phyloP scores from a whole-genome alignment of 2,797 vertebrate genomes.

The Hybognathus amarus region DNA sequence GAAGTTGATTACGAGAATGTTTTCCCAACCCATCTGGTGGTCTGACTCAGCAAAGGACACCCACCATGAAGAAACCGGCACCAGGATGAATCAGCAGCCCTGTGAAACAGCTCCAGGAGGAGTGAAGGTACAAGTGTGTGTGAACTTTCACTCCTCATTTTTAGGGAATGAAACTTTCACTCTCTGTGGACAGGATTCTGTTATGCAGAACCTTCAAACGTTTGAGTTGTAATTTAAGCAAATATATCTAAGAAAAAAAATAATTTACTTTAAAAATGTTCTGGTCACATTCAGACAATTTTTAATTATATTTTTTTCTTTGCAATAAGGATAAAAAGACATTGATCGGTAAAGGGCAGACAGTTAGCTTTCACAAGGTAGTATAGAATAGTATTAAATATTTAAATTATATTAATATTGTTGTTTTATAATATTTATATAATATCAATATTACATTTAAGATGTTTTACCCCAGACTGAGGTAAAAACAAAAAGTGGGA shows the following conservation, averaged over 20 bases:
- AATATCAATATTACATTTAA: slow-evolving; percentile 46
- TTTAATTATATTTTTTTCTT: background rate
- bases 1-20: slow-evolving; percentile 67
- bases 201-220: background rate
- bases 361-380: background rate
- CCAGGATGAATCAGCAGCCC: slow-evolving; percentile 72
- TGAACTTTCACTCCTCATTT: slow-evolving; percentile 73
- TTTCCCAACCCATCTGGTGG: slow-evolving; percentile 66
- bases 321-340: background rate
- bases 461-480: slow-evolving; percentile 57
- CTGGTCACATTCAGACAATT: background rate
- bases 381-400: too few relatives aligned
- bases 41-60: slow-evolving; percentile 72
- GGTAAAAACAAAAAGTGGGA: slow-evolving; percentile 73
- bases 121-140: slow-evolving; percentile 58
- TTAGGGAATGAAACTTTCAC: slow-evolving; percentile 57
- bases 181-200: slow-evolving; percentile 29
- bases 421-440: background rate
- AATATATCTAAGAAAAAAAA: background rate
- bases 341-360: background rate
- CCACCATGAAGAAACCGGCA: slow-evolving; percentile 63
- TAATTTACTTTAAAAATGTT: background rate
- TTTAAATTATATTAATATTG: background rate
- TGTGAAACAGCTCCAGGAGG: slow-evolving; percentile 58
- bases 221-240: background rate